phyloP scores from a whole-genome alignment of 2,888 invertebrate species.

The Macaria notata region DNA sequence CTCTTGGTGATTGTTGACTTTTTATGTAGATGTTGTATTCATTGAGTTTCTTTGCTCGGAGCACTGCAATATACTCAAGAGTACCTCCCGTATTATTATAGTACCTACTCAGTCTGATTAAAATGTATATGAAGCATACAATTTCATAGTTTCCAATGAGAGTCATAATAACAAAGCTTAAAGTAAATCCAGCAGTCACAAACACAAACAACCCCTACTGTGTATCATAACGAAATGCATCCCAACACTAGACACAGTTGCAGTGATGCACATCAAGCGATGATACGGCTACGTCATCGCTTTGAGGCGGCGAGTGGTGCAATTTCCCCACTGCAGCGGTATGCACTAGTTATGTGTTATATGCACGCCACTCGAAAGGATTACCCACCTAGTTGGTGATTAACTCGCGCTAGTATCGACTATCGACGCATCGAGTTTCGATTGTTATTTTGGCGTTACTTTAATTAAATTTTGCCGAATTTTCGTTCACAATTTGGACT shows the following conservation, averaged over 20 bases:
- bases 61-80: too few relatives aligned
- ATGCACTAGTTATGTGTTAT: constrained; percentile 62
- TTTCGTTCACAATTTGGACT: constrained; percentile 10
- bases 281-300: constrained; percentile 69
- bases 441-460: constrained; percentile 50
- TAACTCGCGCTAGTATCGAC: constrained; percentile 70
- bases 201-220: constrained; percentile 29
- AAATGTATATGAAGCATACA: too few relatives aligned
- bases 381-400: constrained; percentile 76
- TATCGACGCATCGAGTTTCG: constrained; percentile 58
- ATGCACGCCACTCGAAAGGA: constrained; percentile 75
- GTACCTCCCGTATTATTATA: too few relatives aligned
- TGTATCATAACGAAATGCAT: constrained; percentile 32
- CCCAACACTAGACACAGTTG: constrained; percentile 20
- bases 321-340: constrained; percentile 62
- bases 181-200: constrained; percentile 5
- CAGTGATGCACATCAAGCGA: constrained; percentile 58
- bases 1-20: too few relatives aligned
- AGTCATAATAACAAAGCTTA: too few relatives aligned
- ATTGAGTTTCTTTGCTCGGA: too few relatives aligned
- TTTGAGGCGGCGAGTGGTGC: constrained; percentile 67
- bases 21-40: too few relatives aligned
- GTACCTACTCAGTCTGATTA: too few relatives aligned
- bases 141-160: too few relatives aligned
- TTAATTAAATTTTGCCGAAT: constrained; percentile 45